A percentile compares a stretch with the other conserved stretches of the same genome.
phyloP scores from a whole-genome alignment of 2,113 vertebrate genomes.

The Spilogale gracilis region DNA sequence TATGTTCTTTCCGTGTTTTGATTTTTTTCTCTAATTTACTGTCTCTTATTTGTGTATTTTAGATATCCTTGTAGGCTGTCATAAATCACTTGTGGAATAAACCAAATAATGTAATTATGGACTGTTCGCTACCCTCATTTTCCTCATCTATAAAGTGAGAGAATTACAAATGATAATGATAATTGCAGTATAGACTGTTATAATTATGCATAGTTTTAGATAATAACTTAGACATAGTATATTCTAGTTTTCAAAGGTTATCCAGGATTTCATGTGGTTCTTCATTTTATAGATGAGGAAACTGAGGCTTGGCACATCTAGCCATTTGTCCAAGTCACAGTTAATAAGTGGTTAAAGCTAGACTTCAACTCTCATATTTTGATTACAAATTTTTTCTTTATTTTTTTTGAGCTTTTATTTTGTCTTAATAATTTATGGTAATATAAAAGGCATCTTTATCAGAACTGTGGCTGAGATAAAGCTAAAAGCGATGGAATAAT shows the following conservation, averaged over 20 bases:
- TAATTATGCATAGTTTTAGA: conserved; percentile 22
- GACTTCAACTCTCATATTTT: not conserved
- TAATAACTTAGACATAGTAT: not conserved
- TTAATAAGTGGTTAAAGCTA: conserved; percentile 36
- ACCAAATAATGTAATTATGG: not conserved
- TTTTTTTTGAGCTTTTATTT: not conserved
- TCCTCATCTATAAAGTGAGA: conserved; percentile 39
- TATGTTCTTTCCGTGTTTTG: conserved; percentile 41
- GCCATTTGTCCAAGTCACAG: conserved; percentile 43
- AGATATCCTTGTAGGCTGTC: not conserved
- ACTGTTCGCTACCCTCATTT: conserved; percentile 21
- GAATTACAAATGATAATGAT: not conserved
- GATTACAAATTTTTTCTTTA: not conserved
- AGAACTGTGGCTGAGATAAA: conserved; percentile 41
- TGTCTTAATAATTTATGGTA: not conserved
- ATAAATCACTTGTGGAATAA: conserved; percentile 37
- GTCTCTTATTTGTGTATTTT: conserved; percentile 50
- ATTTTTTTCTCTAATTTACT: conserved; percentile 61
- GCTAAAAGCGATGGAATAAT: not conserved
- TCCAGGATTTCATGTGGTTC: not conserved
- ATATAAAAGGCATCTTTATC: conserved; percentile 25
- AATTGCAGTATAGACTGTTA: not conserved
- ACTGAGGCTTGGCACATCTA: not conserved
- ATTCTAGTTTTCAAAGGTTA: not conserved
- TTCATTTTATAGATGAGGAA: conserved; percentile 50